Evolutionary conservation across 2,113 vertebrate species (phyloP).

Genomic region (Peromyscus maniculatus): DNA sequence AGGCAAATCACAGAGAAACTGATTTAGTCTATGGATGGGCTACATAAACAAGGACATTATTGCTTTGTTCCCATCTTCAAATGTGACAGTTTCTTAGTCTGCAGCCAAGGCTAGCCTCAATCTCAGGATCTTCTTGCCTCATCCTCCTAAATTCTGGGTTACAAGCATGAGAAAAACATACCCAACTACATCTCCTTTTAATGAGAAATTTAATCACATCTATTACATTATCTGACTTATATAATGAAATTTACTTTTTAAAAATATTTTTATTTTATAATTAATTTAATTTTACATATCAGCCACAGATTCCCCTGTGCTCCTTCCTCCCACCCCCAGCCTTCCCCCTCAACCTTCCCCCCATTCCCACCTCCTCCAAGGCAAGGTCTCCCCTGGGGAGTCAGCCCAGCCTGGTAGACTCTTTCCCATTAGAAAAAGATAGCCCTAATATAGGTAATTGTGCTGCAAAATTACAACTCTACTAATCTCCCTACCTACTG

Average conservation of each 20-base stretch:
- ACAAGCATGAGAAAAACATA: not conserved
- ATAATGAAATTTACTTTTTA: not conserved
- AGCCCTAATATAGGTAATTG: not conserved
- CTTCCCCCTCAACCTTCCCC: no score
- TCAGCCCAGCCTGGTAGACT: no score
- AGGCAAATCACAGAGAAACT: not conserved
- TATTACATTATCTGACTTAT: not conserved
- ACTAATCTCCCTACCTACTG: not conserved
- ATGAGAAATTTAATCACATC: constrained; percentile 16
- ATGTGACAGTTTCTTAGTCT: not conserved
- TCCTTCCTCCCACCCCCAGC: no score
- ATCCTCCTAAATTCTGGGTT: not conserved
- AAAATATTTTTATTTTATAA: no score
- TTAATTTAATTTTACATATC: no score
- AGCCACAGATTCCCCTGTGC: no score
- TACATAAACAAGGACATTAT: not conserved
- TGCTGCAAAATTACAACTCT: not conserved
- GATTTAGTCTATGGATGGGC: not conserved
- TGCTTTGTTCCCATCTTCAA: not conserved
- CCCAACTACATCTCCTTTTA: not conserved
- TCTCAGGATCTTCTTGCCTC: not conserved
- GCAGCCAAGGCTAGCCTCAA: not conserved
- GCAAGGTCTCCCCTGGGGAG: no score
- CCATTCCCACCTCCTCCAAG: no score
- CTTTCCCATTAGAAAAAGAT: not conserved